Base-by-base conservation (phyloP, 1,140 invertebrate species). In the Diabrotica virgifera region DNA sequence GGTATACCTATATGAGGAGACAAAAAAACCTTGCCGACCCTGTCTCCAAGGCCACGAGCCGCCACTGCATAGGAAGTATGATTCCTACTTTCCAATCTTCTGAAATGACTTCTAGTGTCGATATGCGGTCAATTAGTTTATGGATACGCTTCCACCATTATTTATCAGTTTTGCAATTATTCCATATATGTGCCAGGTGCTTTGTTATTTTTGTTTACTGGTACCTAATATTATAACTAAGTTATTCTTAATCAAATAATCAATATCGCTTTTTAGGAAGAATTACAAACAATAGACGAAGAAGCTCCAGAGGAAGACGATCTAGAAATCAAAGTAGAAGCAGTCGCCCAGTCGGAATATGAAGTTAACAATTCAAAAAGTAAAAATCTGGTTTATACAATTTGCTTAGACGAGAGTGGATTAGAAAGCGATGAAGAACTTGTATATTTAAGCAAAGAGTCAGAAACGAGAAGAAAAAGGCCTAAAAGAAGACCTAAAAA, bases 381-480 rank as follows among this genome's bases (percentile, higher is more conserved):
- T 46, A 46, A 8, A n/a, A 59, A 24, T 1, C 40, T 37, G 12
- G 46, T 59, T 12, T 35, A 13, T 14, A 59, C 58, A 50, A 59
- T 59, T 24, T 59, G 37, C 35, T 38, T 59, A 36, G 58, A 59
- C 14, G 13, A 50, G 10, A 37, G 56, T 38, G 58, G 37, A 11
- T 24, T 51, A 13, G 58, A 51, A 10, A 59, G 58, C 50, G 58
- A 59, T 11, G 58, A 59, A 59, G 58, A 59, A 46, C 40, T 35
- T 9, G 6, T 7, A 5, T 50, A 11, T 13, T 59, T 50, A 5
- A 13, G 9, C 6, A 37, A 59, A 59, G 58, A 59, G 35, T 13
- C 50, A 0, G 13, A 59, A 59, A 46, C 58, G 14, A 59, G 13
- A 54, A 54, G 12, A 11, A 2, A 59, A 51, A 35, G 36, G 6